phyloP scores from a whole-genome alignment of 2,888 invertebrate species.

The Syrphus vitripennis region DNA sequence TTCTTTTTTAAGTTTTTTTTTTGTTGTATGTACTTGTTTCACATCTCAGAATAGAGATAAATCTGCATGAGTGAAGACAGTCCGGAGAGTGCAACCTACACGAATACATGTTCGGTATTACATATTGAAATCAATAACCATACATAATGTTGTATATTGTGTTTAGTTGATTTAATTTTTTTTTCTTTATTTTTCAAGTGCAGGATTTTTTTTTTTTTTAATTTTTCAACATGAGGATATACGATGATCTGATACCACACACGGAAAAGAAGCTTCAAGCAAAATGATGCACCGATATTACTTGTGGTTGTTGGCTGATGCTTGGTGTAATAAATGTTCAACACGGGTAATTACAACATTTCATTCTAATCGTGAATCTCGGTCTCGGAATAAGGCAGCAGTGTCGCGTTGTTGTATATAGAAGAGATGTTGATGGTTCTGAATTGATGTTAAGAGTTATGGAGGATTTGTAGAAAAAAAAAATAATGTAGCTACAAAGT shows the following conservation, averaged over 20 bases:
- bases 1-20: background rate
- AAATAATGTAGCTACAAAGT: background rate
- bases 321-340: conserved; percentile 68
- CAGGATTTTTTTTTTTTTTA: background rate
- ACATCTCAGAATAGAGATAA: conserved; percentile 51
- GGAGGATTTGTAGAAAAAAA: background rate
- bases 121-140: conserved; percentile 69
- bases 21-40: conserved; percentile 15
- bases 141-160: conserved; percentile 59
- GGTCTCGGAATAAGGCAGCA: background rate
- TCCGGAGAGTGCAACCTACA: conserved; percentile 39
- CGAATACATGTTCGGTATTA: conserved; percentile 27
- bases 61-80: conserved; percentile 63
- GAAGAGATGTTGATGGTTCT: conserved; percentile 60
- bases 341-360: conserved; percentile 71
- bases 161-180: conserved; percentile 14
- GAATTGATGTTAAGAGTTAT: conserved; percentile 17
- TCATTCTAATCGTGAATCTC: conserved; percentile 70
- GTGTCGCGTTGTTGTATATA: conserved; percentile 46
- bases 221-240: conserved; percentile 10
- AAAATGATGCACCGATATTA: conserved; percentile 65
- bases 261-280: conserved; percentile 68
- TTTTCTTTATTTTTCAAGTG: background rate
- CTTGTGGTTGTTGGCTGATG: background rate
- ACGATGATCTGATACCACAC: conserved; percentile 71